These are phyloP conservation scores for Formica exsecta DNA, from an alignment of 1,140 invertebrate species.

Conservation along the genomic window DNA sequence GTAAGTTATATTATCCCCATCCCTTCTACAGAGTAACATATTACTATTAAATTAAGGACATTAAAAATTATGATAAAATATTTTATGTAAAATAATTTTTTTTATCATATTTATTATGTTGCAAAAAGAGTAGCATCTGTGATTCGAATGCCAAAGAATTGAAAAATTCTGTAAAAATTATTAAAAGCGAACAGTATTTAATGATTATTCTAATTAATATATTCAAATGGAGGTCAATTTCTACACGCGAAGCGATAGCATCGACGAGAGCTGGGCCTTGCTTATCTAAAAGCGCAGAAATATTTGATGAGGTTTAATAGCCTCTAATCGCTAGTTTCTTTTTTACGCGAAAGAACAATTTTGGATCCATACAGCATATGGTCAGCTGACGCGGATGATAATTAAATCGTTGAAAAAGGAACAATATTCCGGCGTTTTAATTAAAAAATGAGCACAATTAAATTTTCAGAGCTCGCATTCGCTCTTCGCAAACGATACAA, in stretches of 20 bases:
- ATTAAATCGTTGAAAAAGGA: constrained; percentile 5
- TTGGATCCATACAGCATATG: too few species aligned
- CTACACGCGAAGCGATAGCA: too few species aligned
- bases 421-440: neutral
- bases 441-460: constrained; percentile 12
- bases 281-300: neutral
- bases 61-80: too few species aligned
- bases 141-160: neutral
- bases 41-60: too few species aligned
- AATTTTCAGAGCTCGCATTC: neutral
- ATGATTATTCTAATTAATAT: neutral
- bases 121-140: too few species aligned
- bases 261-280: neutral
- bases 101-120: too few species aligned
- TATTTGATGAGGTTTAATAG: neutral
- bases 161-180: neutral
- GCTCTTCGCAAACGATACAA: neutral
- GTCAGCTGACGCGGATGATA: neutral
- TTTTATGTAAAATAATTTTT: too few species aligned
- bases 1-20: too few species aligned
- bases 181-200: neutral
- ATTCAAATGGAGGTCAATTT: neutral
- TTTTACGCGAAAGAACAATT: neutral
- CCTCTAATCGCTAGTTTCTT: neutral
- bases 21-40: too few species aligned